Percentiles rank a stretch among this genome's conserved stretches.
Evolutionary conservation across 2,888 invertebrate species (phyloP).

Genomic region (Erannis defoliaria): DNA sequence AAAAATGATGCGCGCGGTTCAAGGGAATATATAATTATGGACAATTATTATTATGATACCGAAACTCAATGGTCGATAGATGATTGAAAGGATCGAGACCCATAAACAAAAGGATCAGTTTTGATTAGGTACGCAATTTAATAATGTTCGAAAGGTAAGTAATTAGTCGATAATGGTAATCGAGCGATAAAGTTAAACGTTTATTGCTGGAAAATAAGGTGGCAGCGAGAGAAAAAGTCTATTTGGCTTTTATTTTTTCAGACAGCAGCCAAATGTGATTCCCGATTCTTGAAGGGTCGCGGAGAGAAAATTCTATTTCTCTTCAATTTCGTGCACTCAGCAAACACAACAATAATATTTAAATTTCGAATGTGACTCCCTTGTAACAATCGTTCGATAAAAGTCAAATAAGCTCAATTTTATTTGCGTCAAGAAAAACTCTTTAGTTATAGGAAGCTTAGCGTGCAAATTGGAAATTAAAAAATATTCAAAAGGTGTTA

Average conservation of each 20-base stretch:
- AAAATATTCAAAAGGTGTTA: slow-evolving; percentile 54
- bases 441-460: slow-evolving; percentile 22
- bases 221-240: slow-evolving; percentile 49
- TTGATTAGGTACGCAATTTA: slow-evolving; percentile 79
- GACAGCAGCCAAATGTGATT: slow-evolving; percentile 70
- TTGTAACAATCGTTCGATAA: slow-evolving; percentile 58
- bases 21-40: slow-evolving; percentile 86
- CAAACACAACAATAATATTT: slow-evolving; percentile 84
- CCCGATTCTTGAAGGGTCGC: slow-evolving; percentile 67
- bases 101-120: slow-evolving; percentile 85
- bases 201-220: slow-evolving; percentile 42
- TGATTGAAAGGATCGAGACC: slow-evolving; percentile 85
- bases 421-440: slow-evolving; percentile 28
- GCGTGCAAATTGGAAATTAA: slow-evolving; percentile 39
- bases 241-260: slow-evolving; percentile 59
- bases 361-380: slow-evolving; percentile 75
- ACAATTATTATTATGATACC: slow-evolving; percentile 86
- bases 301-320: slow-evolving; percentile 80
- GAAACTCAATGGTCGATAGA: slow-evolving; percentile 85
- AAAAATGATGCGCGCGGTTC: slow-evolving; percentile 83
- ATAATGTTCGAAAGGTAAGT: slow-evolving; percentile 68
- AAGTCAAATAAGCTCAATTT: slow-evolving; percentile 21
- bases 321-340: slow-evolving; percentile 84
- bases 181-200: slow-evolving; percentile 55
- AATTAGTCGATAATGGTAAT: slow-evolving; percentile 78